phyloP scores from a whole-genome alignment of 2,888 invertebrate genomes.

The Chloroclystis v-ata region DNA sequence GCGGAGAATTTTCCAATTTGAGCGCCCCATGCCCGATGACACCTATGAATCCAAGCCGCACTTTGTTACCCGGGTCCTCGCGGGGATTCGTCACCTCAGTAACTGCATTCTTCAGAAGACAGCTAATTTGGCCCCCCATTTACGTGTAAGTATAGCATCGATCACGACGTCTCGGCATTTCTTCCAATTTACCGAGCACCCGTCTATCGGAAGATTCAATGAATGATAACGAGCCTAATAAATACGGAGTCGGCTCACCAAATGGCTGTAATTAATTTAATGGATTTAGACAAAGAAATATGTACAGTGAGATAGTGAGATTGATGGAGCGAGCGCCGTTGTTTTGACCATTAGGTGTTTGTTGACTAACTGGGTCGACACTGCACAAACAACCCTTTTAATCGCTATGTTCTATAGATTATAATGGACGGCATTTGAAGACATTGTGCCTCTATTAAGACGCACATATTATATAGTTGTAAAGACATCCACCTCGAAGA shows the following conservation, averaged over 20 bases:
- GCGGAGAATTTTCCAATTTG: conserved; percentile 67
- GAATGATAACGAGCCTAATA: conserved; percentile 78
- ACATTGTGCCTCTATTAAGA: conserved; percentile 8
- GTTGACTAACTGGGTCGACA: conserved; percentile 13
- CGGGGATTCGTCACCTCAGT: conserved; percentile 64
- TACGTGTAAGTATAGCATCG: conserved; percentile 70
- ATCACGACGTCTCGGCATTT: conserved; percentile 62
- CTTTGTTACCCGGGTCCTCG: conserved; percentile 36
- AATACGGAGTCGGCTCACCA: conserved; percentile 72
- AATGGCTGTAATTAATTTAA: conserved; percentile 76
- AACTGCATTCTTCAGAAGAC: conserved; percentile 72
- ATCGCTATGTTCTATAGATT: conserved; percentile 2
- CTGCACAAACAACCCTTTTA: not conserved
- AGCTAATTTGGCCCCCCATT: conserved; percentile 72
- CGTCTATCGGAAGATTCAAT: conserved; percentile 73
- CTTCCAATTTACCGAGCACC: conserved; percentile 63
- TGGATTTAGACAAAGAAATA: conserved; percentile 78
- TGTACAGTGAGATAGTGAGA: conserved; percentile 75
- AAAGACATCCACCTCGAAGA: conserved; percentile 21
- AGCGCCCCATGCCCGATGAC: conserved; percentile 59
- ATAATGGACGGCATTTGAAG: not conserved
- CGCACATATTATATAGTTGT: conserved; percentile 16
- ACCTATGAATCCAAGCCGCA: conserved; percentile 66
- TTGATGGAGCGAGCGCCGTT: conserved; percentile 58
- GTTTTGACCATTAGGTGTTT: conserved; percentile 57